A percentile compares a stretch with the other conserved stretches of the same genome.
Conservation (phyloP, 2,797 vertebrate species). For the Melopsittacus undulatus region DNA sequence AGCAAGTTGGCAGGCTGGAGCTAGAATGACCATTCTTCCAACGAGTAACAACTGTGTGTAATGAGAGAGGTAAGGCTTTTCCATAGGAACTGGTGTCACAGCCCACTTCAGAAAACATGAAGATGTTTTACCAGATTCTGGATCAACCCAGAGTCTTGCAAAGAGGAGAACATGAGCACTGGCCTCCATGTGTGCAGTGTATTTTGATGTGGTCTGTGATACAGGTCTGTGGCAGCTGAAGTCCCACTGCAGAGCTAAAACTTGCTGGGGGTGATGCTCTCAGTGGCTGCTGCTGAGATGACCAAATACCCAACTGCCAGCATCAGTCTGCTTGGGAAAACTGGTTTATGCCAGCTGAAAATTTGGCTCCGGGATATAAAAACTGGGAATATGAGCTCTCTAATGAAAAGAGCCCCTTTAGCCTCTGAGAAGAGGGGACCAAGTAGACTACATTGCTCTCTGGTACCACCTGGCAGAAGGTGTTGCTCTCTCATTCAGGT, state of each 20-base stretch:
- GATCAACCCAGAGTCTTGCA: background rate
- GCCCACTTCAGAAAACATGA: background rate
- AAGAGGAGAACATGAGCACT: background rate
- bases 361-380: background rate
- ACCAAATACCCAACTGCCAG: background rate
- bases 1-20: background rate
- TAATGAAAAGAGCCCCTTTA: background rate
- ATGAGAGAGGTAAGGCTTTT: background rate
- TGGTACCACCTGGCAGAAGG: background rate
- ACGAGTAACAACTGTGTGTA: background rate
- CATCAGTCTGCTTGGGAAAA: background rate
- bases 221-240: background rate
- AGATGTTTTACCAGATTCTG: background rate
- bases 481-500: background rate
- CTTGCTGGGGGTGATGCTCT: background rate
- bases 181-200: fast-evolving
- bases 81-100: background rate
- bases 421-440: background rate
- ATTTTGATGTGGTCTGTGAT: background rate
- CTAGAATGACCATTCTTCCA: background rate
- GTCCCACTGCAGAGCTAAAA: background rate
- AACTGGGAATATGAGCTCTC: background rate
- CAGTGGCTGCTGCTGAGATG: background rate
- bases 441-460: background rate
- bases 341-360: background rate